These are phyloP conservation scores for Silurus glanis DNA, from an alignment of 2,113 vertebrate species.

Conservation along the genomic window DNA sequence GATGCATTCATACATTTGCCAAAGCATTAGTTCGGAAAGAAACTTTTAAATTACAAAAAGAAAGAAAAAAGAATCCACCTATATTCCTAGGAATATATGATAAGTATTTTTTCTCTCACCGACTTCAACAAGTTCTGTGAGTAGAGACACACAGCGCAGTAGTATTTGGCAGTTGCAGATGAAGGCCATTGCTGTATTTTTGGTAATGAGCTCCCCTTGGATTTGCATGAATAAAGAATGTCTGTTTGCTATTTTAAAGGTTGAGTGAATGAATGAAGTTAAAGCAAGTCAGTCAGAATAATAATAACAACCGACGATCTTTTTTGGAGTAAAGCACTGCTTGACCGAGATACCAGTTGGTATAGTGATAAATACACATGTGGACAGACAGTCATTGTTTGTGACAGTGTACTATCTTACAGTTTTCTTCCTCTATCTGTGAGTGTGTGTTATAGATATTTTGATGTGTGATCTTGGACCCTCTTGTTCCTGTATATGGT, in stretches of 20 bases:
- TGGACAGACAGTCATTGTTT: neutral
- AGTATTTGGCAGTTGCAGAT: constrained; percentile 32
- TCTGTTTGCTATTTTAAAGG: constrained; percentile 10
- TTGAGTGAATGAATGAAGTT: constrained; percentile 21
- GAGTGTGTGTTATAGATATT: constrained; percentile 14
- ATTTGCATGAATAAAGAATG: constrained; percentile 31
- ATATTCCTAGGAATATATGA: neutral
- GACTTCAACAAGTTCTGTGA: neutral
- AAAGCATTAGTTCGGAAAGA: neutral
- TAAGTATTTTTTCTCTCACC: neutral
- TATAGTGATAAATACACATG: neutral
- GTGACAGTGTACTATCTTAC: neutral
- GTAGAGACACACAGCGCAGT: neutral
- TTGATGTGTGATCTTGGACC: constrained; percentile 3
- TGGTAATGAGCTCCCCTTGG: constrained; percentile 42
- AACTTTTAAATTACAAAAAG: neutral
- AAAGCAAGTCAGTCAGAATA: constrained; percentile 4
- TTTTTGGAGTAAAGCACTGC: neutral
- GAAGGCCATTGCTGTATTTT: constrained; percentile 9
- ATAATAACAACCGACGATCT: neutral
- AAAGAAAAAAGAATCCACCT: neutral
- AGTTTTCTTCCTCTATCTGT: neutral
- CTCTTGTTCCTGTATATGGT: constrained; percentile 34
- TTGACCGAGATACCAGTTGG: neutral
- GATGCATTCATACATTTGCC: neutral